Evolutionary conservation across 2,888 invertebrate species (phyloP).

Genomic region (Neoscelio sp.): DNA sequence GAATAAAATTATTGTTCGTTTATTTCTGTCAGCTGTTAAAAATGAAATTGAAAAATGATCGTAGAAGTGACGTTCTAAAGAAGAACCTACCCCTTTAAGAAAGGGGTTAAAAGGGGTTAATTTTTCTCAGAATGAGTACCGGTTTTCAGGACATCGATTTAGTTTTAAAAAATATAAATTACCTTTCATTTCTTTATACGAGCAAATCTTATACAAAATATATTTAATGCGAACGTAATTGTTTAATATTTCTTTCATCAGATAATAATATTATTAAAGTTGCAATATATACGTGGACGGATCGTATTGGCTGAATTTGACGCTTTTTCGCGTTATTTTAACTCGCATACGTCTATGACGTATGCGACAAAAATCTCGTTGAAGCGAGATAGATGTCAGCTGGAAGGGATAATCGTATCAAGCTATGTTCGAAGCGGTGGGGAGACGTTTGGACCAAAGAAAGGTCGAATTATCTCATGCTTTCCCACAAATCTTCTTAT

Average conservation of each 20-base stretch:
- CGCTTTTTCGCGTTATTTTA: too few species aligned
- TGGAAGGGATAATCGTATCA: conserved; percentile 35
- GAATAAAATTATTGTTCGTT: too few species aligned
- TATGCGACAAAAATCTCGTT: conserved; percentile 10
- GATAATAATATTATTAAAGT: too few species aligned
- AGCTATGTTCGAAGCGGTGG: conserved; percentile 1
- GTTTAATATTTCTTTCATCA: too few species aligned
- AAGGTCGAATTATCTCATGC: conserved; percentile 24
- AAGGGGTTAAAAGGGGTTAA: conserved; percentile 33
- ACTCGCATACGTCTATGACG: too few species aligned
- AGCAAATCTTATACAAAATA: background rate
- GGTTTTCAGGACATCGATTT: conserved; percentile 18
- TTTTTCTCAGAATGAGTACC: conserved; percentile 38
- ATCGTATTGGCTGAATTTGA: too few species aligned
- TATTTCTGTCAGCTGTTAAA: conserved; percentile 23
- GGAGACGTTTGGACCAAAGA: conserved; percentile 22
- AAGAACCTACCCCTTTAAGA: conserved; percentile 20
- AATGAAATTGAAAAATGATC: conserved; percentile 24
- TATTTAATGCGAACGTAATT: too few species aligned
- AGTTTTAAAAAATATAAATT: conserved; percentile 24
- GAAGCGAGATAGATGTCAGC: conserved; percentile 7
- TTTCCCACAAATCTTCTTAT: conserved; percentile 48
- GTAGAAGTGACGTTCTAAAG: conserved; percentile 3
- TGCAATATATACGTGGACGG: too few species aligned
- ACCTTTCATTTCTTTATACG: conserved; percentile 4